Conservation (phyloP, 1,140 invertebrate genomes). For the Ladona fulva region DNA sequence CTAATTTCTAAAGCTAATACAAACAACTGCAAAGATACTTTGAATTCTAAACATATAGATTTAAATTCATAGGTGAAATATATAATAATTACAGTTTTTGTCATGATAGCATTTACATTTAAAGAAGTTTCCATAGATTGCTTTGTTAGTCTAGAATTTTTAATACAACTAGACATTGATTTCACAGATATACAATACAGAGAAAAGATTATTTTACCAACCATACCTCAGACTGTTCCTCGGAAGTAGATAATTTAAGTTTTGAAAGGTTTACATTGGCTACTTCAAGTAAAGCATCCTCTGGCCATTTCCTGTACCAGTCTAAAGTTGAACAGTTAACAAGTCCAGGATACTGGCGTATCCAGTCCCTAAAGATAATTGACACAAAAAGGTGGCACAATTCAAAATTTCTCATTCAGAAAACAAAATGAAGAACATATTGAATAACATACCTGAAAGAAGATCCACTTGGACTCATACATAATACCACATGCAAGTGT, state of each 20-base stretch:
- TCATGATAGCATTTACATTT: too few relatives aligned
- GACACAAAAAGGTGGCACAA: neutral
- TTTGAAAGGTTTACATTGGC: constrained; percentile 28
- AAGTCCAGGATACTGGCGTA: constrained; percentile 74
- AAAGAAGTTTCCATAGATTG: too few relatives aligned
- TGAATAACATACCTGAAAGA: constrained; percentile 38
- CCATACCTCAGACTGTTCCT: neutral
- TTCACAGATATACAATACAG: too few relatives aligned
- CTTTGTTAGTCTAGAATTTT: too few relatives aligned
- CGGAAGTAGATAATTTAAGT: neutral
- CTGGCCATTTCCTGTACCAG: constrained; percentile 81
- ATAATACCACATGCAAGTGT: constrained; percentile 72
- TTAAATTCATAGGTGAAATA: too few relatives aligned
- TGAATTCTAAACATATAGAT: too few relatives aligned
- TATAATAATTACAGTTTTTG: too few relatives aligned
- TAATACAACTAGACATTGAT: too few relatives aligned
- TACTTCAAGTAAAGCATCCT: constrained; percentile 75
- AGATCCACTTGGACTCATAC: constrained; percentile 79
- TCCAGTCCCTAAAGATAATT: constrained; percentile 54
- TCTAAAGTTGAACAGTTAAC: constrained; percentile 80
- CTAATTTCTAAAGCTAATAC: too few relatives aligned
- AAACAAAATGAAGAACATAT: neutral
- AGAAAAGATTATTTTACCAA: too few relatives aligned
- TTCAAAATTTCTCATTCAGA: neutral
- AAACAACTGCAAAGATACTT: too few relatives aligned